These are phyloP conservation scores for Nemapogon koenigi DNA, from an alignment of 2,888 invertebrate genomes.

Conservation along the genomic window DNA sequence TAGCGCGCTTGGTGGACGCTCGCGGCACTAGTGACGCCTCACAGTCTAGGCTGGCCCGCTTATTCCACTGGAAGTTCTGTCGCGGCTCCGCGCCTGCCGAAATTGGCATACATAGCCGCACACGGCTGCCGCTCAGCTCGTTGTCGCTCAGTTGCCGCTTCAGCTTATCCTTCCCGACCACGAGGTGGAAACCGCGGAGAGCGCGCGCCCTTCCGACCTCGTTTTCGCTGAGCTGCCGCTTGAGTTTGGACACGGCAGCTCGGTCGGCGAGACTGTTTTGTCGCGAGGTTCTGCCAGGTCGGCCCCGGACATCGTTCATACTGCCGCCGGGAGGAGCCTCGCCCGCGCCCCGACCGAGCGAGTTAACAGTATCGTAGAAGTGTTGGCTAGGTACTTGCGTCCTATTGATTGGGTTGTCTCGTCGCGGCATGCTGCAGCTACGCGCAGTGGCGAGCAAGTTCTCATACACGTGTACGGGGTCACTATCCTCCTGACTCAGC, in stretches of 20 bases:
- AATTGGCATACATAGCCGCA: constrained; percentile 50
- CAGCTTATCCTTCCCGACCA: constrained; percentile 45
- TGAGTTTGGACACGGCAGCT: constrained; percentile 26
- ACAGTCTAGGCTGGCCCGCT: constrained; percentile 38
- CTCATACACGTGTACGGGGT: constrained; percentile 50
- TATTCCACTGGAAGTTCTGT: constrained; percentile 40
- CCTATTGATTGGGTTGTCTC: no score
- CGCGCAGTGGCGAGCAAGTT: constrained; percentile 39
- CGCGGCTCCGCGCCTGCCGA: constrained; percentile 56
- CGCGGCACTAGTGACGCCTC: constrained; percentile 27
- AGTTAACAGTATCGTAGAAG: constrained; percentile 38
- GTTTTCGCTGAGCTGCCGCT: constrained; percentile 42
- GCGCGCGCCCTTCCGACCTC: constrained; percentile 29
- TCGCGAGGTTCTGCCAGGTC: constrained; percentile 23
- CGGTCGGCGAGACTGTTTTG: constrained; percentile 42
- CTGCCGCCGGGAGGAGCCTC: constrained; percentile 20
- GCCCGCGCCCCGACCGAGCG: constrained; percentile 36
- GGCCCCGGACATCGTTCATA: neutral
- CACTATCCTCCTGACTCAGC: constrained; percentile 44
- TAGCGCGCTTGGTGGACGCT: constrained; percentile 23
- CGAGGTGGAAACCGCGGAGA: constrained; percentile 41
- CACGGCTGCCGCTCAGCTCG: constrained; percentile 39
- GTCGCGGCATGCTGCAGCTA: constrained; percentile 56
- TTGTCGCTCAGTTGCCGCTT: constrained; percentile 51
- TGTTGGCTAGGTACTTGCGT: constrained; percentile 44